Evolutionary conservation across 1,140 invertebrate genomes (phyloP), one percentile per base, ranked within the genome.

Genomic region (Anthonomus grandis): DNA sequence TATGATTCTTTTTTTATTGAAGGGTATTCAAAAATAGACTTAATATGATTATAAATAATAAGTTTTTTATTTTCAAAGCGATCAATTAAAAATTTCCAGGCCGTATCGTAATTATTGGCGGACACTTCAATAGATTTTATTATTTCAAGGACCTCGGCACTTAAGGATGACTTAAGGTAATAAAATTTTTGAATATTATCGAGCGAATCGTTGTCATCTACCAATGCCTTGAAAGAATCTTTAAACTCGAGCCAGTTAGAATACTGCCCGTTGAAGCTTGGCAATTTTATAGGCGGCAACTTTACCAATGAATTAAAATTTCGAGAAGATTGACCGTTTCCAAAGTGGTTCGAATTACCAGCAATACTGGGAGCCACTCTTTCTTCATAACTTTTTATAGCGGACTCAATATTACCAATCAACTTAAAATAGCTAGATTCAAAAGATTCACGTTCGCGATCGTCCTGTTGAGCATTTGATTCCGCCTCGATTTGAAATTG

Each of bases 161-260:
- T 55, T n/a, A 46, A 21, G 3, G 15, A 45, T 10, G 6, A 19
- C 2, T 15, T 31, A 1, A 55, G 42, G 38, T 55, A 55, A 37
- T 34, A 37, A 22, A 55, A 55, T 27, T 25, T 55, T 46, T 55
- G 41, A 31, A 39, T 46, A 31, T 37, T 19, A n/a, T 17, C 37
- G 21, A 27, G 23, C 4, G 17, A 17, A 3, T 17, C 4, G 36
- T 53, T 42, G 9, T 25, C 13, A 31, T 53, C 19, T 4, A 53
- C 27, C 12, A 53, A 44, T 2, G 23, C 23, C 9, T 12, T 12
- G 25, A 48, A 56, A 25, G 15, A 2, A 12, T 56, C 24, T 18
- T 56, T 45, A 56, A 56, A 56, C 1, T 53, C 18, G 6, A 36
- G 24, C 54, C 54, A 56, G n/a, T 48, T 13, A 10, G 22, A 17